Percentiles rank a stretch among this genome's conserved stretches.
These are phyloP conservation scores for Sycobia sp. DNA, from an alignment of 1,140 invertebrate species.

Conservation along the genomic window DNA sequence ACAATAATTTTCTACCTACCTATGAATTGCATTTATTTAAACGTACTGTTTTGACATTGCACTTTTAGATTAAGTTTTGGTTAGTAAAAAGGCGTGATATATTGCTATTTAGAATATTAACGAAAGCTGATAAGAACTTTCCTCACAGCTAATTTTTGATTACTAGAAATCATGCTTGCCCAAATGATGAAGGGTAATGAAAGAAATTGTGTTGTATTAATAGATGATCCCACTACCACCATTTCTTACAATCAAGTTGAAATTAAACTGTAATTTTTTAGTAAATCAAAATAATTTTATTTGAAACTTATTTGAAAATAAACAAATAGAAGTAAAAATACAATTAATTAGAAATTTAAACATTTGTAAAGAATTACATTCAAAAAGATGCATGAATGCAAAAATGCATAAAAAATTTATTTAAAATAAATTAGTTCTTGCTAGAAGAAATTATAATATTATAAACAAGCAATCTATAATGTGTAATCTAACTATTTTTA, in stretches of 20 bases:
- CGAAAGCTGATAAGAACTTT: slow-evolving; percentile 26
- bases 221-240: slow-evolving; percentile 21
- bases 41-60: slow-evolving; percentile 11
- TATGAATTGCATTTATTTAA: slow-evolving; percentile 22
- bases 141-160: slow-evolving; percentile 5
- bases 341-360: too few species aligned
- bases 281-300: too few species aligned
- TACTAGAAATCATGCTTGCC: slow-evolving; percentile 24
- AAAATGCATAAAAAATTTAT: too few species aligned
- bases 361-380: too few species aligned
- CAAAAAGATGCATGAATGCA: too few species aligned
- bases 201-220: slow-evolving; percentile 12
- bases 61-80: slow-evolving; percentile 18
- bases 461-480: too few species aligned
- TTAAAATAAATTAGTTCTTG: not conserved
- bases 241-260: not conserved
- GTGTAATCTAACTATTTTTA: not conserved
- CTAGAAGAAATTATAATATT: not conserved
- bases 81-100: slow-evolving; percentile 25
- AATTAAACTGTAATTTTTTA: too few species aligned
- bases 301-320: too few species aligned
- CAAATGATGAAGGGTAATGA: slow-evolving; percentile 19
- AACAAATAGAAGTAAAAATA: too few species aligned
- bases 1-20: too few species aligned
- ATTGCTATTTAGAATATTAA: too few species aligned